Conservation (phyloP, 1,140 invertebrate species). For the Nymphalis io region DNA sequence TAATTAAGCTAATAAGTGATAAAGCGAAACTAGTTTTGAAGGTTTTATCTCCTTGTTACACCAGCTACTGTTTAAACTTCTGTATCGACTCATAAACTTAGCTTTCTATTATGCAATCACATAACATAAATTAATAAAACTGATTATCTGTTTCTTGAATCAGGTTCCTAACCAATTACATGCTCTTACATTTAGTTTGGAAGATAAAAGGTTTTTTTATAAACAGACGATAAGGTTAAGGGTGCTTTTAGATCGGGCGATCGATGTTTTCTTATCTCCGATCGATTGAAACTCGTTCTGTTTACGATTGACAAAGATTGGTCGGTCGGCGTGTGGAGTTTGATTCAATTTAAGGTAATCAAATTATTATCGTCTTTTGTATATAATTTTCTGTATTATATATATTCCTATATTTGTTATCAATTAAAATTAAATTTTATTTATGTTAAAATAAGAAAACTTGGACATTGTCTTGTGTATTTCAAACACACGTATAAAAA, state of each 20-base stretch:
- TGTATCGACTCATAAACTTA: constrained; percentile 1
- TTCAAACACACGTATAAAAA: too few relatives aligned
- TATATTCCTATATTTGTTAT: not conserved
- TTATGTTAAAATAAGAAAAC: too few relatives aligned
- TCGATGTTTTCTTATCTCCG: constrained; percentile 42
- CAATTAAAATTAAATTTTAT: too few relatives aligned
- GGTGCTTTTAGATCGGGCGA: constrained; percentile 37
- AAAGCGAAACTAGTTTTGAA: not conserved
- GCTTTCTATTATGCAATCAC: constrained; percentile 10
- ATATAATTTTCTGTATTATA: not conserved
- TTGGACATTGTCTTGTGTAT: too few relatives aligned
- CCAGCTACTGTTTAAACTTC: constrained; percentile 8
- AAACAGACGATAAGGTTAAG: constrained; percentile 35
- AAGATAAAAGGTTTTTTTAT: constrained; percentile 25
- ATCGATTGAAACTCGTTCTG: constrained; percentile 39
- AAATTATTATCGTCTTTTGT: constrained; percentile 8
- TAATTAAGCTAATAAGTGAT: not conserved
- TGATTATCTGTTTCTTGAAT: constrained; percentile 12
- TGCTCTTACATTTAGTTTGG: constrained; percentile 22
- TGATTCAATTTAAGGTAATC: constrained; percentile 5
- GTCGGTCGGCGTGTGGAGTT: constrained; percentile 29
- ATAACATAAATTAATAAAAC: constrained; percentile 20
- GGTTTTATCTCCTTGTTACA: not conserved
- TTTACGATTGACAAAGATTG: constrained; percentile 36
- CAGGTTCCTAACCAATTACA: constrained; percentile 25